Evolutionary conservation across 2,888 invertebrate genomes (phyloP).

Genomic region (Tachina lurida): DNA sequence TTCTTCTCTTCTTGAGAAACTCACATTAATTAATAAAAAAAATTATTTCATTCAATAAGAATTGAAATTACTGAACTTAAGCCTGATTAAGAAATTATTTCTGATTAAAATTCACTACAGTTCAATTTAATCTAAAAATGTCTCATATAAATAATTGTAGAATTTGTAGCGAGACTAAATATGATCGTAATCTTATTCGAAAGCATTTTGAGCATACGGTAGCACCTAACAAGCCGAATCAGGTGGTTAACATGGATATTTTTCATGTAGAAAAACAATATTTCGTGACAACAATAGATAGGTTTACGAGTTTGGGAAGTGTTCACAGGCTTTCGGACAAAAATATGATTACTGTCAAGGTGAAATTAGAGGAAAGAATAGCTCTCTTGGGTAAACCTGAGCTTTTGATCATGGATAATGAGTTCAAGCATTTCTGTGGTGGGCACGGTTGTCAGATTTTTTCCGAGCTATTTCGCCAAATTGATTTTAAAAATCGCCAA

Average conservation of each 20-base stretch:
- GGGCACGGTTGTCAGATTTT: too few relatives aligned
- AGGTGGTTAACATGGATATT: neutral
- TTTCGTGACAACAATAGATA: conserved; percentile 9
- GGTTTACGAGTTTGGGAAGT: neutral
- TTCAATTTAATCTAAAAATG: too few relatives aligned
- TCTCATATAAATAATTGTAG: conserved; percentile 1
- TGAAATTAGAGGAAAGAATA: neutral
- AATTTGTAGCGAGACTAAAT: neutral
- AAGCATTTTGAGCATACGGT: neutral
- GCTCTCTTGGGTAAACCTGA: neutral
- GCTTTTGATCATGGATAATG: conserved; percentile 51
- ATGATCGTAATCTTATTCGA: neutral
- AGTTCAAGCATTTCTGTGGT: conserved; percentile 60
- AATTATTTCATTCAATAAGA: too few relatives aligned
- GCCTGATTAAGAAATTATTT: too few relatives aligned
- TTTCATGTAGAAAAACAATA: neutral
- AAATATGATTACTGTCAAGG: conserved; percentile 1
- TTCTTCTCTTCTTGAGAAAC: too few relatives aligned
- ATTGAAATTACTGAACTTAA: too few relatives aligned
- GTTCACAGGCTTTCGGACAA: neutral
- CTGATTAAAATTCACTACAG: too few relatives aligned
- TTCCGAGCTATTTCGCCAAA: too few relatives aligned
- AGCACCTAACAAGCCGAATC: neutral
- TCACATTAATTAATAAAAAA: too few relatives aligned
- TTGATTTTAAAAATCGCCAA: too few relatives aligned